phyloP scores from a whole-genome alignment of 2,888 invertebrate genomes.

The Ichneumon xanthorius region DNA sequence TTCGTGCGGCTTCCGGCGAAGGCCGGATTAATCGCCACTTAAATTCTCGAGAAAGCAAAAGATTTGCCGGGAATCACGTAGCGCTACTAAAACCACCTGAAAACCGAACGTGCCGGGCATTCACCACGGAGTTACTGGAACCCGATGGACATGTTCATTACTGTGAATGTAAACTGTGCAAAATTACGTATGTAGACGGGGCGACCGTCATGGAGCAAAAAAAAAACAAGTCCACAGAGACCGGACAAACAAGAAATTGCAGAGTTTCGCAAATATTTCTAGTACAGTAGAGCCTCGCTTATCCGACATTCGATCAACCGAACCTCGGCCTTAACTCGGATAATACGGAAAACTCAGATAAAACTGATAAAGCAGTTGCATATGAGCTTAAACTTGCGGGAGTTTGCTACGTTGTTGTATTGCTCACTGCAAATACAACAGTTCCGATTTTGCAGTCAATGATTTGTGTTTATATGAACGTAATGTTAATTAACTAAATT shows the following conservation, averaged over 20 bases:
- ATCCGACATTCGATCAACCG: too few species aligned
- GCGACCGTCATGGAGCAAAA: background rate
- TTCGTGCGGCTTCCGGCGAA: constrained; percentile 55
- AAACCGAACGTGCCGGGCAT: constrained; percentile 18
- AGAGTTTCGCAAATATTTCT: too few species aligned
- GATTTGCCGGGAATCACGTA: constrained; percentile 37
- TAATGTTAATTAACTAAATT: too few species aligned
- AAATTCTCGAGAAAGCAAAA: constrained; percentile 56
- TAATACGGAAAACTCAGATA: too few species aligned
- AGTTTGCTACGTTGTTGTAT: too few species aligned
- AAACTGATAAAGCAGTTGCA: too few species aligned
- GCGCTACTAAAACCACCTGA: constrained; percentile 21
- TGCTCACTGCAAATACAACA: too few species aligned
- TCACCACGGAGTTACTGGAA: background rate
- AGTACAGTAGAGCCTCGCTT: too few species aligned
- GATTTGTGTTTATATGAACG: too few species aligned
- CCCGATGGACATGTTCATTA: constrained; percentile 8
- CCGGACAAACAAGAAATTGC: background rate
- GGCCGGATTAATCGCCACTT: constrained; percentile 62
- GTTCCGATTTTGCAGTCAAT: too few species aligned
- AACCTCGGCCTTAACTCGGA: too few species aligned
- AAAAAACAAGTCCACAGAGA: background rate
- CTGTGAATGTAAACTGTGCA: background rate
- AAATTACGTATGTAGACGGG: background rate
- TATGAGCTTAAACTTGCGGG: too few species aligned